A percentile compares a stretch with the other conserved stretches of the same genome.
These are phyloP conservation scores for Mayetiola destructor DNA, from an alignment of 2,888 invertebrate genomes.

Conservation along the genomic window DNA sequence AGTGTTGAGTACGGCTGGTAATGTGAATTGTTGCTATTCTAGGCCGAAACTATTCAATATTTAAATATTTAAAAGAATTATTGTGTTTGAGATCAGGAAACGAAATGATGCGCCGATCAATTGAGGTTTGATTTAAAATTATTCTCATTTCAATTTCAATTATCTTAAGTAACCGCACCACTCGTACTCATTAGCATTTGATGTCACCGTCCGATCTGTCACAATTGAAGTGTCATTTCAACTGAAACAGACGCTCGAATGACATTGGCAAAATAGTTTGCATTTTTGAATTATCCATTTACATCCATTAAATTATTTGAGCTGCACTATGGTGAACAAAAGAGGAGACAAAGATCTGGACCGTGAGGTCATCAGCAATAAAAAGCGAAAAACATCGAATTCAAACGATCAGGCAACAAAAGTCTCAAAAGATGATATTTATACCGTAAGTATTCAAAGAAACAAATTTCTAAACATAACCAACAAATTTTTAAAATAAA, in stretches of 20 bases:
- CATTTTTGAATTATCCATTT: background rate
- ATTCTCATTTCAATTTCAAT: too few species aligned
- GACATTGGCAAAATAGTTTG: background rate
- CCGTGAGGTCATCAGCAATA: conserved; percentile 13
- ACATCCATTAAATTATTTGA: background rate
- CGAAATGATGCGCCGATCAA: too few species aligned
- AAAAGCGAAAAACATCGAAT: conserved; percentile 15
- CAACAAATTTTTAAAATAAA: background rate
- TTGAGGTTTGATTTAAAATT: too few species aligned
- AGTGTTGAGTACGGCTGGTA: too few species aligned
- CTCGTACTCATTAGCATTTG: too few species aligned
- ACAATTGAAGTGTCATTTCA: background rate
- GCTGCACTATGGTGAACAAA: conserved; percentile 14
- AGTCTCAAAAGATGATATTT: conserved; percentile 39
- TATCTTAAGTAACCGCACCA: too few species aligned
- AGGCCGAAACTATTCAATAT: too few species aligned
- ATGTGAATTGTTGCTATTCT: too few species aligned
- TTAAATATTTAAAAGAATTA: too few species aligned
- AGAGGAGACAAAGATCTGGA: conserved; percentile 14
- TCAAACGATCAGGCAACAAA: conserved; percentile 27
- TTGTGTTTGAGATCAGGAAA: too few species aligned
- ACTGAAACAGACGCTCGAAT: background rate
- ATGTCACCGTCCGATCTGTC: too few species aligned
- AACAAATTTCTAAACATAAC: background rate
- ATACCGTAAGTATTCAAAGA: conserved; percentile 37